Evolutionary conservation across 2,113 vertebrate genomes (phyloP).

Genomic region (Lagopus muta): DNA sequence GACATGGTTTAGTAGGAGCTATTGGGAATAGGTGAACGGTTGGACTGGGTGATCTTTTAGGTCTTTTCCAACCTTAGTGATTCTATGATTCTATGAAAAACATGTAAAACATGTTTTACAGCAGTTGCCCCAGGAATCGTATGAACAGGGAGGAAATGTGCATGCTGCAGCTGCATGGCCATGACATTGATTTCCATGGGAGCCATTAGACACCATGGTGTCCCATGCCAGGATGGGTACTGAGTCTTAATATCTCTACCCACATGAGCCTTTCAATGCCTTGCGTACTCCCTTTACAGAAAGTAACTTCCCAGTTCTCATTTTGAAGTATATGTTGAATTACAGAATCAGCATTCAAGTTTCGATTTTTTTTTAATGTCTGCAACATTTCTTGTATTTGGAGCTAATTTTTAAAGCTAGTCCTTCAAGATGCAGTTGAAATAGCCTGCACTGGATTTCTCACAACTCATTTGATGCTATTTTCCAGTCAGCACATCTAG

Average conservation of each 20-base stretch:
- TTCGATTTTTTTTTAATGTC: not conserved
- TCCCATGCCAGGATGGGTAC: fast-evolving
- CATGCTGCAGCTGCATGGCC: not conserved
- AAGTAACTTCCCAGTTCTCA: not conserved
- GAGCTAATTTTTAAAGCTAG: not conserved
- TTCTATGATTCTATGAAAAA: too few species aligned
- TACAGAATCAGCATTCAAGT: not conserved
- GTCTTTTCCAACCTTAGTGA: too few species aligned
- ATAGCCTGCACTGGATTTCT: not conserved
- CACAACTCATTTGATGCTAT: not conserved
- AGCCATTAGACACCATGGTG: not conserved
- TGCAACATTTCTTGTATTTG: not conserved
- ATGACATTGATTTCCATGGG: not conserved
- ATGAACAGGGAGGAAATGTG: not conserved
- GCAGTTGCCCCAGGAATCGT: not conserved
- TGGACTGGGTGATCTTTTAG: too few species aligned
- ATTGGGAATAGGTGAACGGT: too few species aligned
- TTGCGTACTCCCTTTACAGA: not conserved
- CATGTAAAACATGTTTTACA: not conserved
- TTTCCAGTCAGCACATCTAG: conserved; percentile 27
- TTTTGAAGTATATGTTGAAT: not conserved
- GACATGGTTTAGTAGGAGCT: too few species aligned
- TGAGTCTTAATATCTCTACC: fast-evolving
- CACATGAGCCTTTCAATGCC: not conserved
- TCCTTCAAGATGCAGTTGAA: not conserved